A percentile compares a stretch with the other conserved stretches of the same genome.
These are phyloP conservation scores for Taxidea taxus DNA, from an alignment of 2,113 vertebrate species.

Conservation along the genomic window DNA sequence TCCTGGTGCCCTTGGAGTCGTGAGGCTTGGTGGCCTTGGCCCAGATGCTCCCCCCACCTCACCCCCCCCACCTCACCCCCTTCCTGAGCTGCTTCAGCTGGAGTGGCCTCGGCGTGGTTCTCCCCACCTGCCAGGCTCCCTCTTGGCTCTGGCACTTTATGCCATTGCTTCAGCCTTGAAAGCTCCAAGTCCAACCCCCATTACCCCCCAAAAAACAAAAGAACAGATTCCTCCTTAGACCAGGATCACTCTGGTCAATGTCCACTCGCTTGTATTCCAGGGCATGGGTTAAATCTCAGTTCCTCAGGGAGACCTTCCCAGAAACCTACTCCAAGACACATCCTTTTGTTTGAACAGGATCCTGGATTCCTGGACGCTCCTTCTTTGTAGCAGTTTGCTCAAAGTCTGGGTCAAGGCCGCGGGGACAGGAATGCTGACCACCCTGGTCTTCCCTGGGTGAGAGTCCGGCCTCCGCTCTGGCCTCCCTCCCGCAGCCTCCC, in stretches of 20 bases:
- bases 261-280: neutral
- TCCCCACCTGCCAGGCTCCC: rapidly evolving
- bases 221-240: neutral
- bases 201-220: neutral
- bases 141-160: no score
- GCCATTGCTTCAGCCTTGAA: neutral
- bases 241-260: neutral
- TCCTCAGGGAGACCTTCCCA: neutral
- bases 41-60: no score
- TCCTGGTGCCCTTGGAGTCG: neutral
- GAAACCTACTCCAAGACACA: neutral
- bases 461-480: no score
- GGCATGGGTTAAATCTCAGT: neutral
- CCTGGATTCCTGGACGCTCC: neutral
- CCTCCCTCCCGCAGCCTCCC: no score
- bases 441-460: neutral
- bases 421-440: rapidly evolving
- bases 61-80: no score
- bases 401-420: neutral
- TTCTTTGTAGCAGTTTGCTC: neutral
- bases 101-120: neutral
- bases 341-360: neutral
- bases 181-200: neutral
- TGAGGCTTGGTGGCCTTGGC: neutral
- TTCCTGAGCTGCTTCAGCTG: neutral